Evolutionary conservation across 2,113 vertebrate species (phyloP).

Genomic region (Grantiella picta): DNA sequence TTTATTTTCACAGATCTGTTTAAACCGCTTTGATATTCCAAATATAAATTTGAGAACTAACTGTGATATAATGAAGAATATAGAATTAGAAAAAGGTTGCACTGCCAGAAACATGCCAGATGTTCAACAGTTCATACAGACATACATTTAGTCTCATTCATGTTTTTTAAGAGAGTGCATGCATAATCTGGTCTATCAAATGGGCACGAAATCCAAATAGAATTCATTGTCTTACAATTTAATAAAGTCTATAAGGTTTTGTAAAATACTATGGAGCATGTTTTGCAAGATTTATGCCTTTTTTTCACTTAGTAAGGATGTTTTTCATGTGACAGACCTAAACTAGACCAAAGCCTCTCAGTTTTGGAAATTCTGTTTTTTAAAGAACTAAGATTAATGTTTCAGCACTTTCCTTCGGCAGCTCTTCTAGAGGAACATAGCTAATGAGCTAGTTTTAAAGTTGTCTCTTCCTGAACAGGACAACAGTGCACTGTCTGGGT

Average conservation of each 20-base stretch:
- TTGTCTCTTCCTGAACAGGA: background rate
- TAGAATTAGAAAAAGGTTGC: background rate
- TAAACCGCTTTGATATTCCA: background rate
- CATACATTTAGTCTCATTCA: background rate
- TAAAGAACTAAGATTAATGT: background rate
- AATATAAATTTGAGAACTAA: background rate
- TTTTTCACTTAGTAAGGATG: background rate
- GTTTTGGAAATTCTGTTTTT: background rate
- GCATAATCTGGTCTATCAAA: background rate
- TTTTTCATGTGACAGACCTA: background rate
- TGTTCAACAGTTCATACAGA: background rate
- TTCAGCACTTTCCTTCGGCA: background rate
- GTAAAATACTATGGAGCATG: background rate
- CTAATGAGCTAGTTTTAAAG: background rate
- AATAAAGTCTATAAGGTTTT: background rate
- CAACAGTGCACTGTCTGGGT: background rate
- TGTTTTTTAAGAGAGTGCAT: background rate
- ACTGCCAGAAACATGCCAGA: background rate
- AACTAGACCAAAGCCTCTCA: background rate
- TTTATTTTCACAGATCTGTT: background rate
- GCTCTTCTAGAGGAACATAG: background rate
- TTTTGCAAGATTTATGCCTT: background rate
- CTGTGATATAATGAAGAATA: background rate
- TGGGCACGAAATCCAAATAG: background rate
- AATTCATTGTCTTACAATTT: background rate